Evolutionary conservation across 2,888 invertebrate genomes (phyloP), one percentile per base, ranked within the genome.

Genomic region (Drosophila atripex): DNA sequence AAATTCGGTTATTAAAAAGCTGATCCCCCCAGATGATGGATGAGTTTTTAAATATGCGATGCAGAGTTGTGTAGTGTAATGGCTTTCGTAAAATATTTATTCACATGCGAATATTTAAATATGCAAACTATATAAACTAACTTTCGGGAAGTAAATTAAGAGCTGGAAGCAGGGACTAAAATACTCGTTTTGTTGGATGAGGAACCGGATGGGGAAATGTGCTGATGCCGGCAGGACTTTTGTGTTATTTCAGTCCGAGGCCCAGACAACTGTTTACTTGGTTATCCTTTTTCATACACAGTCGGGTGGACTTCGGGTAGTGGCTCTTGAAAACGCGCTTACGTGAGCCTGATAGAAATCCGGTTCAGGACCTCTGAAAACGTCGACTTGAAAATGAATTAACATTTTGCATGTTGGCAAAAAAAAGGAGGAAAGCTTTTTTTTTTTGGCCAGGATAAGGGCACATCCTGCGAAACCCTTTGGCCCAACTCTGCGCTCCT

Each of bases 331-430:
- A 46, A 55, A 14, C 46, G 38, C 59, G 56, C 58, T 71, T 70
- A 75, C 64, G 76, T 77, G 79, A 66, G 66, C 8, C 16, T 77
- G 86, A 77, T 84, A 84, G 74, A 71, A 74, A 84, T 83, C 78
- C 77, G 66, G 78, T 84, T 80, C 71, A 64, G 76, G 43, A 56
- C 57, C 61, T 47, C 61, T 18, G 61, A 54, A 75, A 60, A 78
- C 53, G 77, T 70, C 53, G 82, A 72, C 73, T 66, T 64, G 76
- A 61, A 84, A 84, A 85, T 82, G 80, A 86, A 86, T 84, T 84
- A 84, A 84, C 87, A 76, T 86, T 84, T 84, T 82, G 85, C 86
- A 82, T 79, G 84, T 77, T 71, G 58, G 78, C 74, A 32, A 57
- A 70, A 76, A 59, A 23, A 58, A n/a, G 32, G 18, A 35, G 16